A percentile compares a stretch with the other conserved stretches of the same genome.
phyloP scores from a whole-genome alignment of 2,888 invertebrate species.

The Galerucella calmariensis region DNA sequence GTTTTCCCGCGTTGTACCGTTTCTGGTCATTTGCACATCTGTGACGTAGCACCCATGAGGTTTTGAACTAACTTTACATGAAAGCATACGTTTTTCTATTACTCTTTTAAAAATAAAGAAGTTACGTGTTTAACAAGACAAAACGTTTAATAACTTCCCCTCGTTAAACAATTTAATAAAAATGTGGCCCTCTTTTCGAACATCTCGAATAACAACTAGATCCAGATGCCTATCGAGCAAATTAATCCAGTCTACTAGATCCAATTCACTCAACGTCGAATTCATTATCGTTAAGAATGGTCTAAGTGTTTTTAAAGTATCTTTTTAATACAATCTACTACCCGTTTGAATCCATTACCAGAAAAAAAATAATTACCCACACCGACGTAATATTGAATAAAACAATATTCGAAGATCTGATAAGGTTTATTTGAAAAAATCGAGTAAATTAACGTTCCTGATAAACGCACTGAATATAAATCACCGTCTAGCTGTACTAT shows the following conservation, averaged over 20 bases:
- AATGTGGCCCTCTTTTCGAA: background rate
- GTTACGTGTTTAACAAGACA: background rate
- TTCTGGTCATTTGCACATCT: too few species aligned
- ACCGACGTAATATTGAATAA: constrained; percentile 5
- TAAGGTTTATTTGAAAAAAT: background rate
- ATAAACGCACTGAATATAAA: background rate
- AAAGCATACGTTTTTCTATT: too few species aligned
- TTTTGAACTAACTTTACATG: too few species aligned
- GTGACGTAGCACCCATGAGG: too few species aligned
- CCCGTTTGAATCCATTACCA: constrained; percentile 7
- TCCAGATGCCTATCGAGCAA: constrained; percentile 25
- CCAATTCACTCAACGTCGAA: constrained; percentile 26
- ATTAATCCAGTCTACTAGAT: constrained; percentile 29
- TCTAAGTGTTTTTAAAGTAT: constrained; percentile 32
- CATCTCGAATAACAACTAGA: background rate
- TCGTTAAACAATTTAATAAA: background rate
- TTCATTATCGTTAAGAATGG: constrained; percentile 20
- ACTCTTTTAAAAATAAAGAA: too few species aligned
- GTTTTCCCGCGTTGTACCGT: too few species aligned
- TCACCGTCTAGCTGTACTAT: background rate
- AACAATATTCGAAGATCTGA: constrained; percentile 15
- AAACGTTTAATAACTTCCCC: constrained; percentile 9
- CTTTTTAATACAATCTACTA: constrained; percentile 22
- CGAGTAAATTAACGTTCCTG: too few species aligned
- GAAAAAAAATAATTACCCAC: constrained; percentile 8